Evolutionary conservation across 2,113 vertebrate species (phyloP).

Genomic region (Cryptotis parvus): DNA sequence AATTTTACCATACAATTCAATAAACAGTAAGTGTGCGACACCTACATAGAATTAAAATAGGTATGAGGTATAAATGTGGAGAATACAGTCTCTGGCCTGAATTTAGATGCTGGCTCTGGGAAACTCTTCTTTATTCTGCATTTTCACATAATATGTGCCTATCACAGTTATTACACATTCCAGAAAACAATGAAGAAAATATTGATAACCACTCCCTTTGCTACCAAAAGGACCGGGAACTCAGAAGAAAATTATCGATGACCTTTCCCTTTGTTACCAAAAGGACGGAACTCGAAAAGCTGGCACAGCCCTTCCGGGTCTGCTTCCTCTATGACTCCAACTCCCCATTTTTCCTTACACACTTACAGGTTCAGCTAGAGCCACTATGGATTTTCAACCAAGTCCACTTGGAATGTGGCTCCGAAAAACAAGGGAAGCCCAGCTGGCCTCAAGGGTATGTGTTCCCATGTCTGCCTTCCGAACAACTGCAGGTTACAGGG

Average conservation of each 20-base stretch:
- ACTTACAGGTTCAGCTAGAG: neutral
- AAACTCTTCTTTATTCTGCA: neutral
- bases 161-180: neutral
- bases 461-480: neutral
- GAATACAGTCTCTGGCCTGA: neutral
- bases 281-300: neutral
- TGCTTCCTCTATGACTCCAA: fast-evolving
- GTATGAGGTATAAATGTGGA: neutral
- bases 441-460: neutral
- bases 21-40: neutral
- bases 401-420: neutral
- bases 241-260: neutral
- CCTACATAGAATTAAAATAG: neutral
- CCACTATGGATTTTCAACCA: neutral
- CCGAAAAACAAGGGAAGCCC: neutral
- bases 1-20: neutral
- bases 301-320: neutral
- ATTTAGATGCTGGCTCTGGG: neutral
- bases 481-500: neutral
- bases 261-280: neutral
- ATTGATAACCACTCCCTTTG: neutral
- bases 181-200: neutral
- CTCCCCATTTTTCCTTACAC: neutral
- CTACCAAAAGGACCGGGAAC: neutral
- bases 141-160: neutral